Conservation (phyloP, 1,140 invertebrate species). For the Leucophenga varia region DNA sequence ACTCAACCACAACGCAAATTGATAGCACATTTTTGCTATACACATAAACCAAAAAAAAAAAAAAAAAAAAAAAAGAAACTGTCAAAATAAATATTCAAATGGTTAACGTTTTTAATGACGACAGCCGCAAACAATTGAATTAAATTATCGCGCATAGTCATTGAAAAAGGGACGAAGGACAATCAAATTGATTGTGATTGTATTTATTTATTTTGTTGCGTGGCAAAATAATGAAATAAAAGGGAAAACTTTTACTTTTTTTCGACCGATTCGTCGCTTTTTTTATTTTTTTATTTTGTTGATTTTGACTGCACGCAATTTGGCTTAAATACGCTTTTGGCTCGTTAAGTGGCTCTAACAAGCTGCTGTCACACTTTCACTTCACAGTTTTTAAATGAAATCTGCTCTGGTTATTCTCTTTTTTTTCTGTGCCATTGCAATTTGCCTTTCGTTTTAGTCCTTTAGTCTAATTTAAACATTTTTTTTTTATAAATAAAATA, state of each 20-base stretch:
- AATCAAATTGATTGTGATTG: conserved; percentile 53
- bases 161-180: conserved; percentile 15
- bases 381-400: conserved; percentile 15
- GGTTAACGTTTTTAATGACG: conserved; percentile 46
- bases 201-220: conserved; percentile 20
- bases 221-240: no score
- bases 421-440: conserved; percentile 5
- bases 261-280: not conserved
- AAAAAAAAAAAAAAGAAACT: no score
- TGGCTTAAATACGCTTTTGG: conserved; percentile 51
- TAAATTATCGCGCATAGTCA: conserved; percentile 33
- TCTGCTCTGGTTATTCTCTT: conserved; percentile 39
- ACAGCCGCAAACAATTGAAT: conserved; percentile 46
- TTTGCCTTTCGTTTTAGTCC: no score
- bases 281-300: not conserved
- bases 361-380: conserved; percentile 21
- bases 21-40: no score
- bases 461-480: no score
- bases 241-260: not conserved
- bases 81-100: no score
- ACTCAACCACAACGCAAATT: no score
- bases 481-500: no score
- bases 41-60: no score
- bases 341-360: conserved; percentile 51
- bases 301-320: conserved; percentile 36